phyloP scores from a whole-genome alignment of 2,888 invertebrate species.

The Iselma pallidipennis region DNA sequence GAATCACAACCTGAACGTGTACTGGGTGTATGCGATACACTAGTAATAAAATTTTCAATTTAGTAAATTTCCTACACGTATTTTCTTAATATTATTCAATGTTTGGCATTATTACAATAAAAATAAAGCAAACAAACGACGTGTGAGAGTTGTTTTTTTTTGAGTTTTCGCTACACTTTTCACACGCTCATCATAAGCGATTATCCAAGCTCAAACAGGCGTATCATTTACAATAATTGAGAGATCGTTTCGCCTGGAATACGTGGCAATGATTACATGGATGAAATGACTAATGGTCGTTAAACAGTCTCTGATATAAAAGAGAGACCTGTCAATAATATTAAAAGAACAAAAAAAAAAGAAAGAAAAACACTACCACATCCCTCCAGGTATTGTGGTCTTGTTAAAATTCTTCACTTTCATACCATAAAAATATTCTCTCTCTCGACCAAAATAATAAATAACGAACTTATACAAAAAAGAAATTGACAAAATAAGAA shows the following conservation, averaged over 20 bases:
- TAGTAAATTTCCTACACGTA: too few species aligned
- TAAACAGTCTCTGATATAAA: constrained; percentile 31
- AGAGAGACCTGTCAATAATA: constrained; percentile 30
- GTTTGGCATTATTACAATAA: too few species aligned
- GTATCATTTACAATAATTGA: constrained; percentile 40
- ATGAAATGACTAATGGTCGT: constrained; percentile 40
- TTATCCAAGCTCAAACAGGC: constrained; percentile 24
- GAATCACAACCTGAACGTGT: constrained; percentile 51
- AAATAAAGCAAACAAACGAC: too few species aligned
- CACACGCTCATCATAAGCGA: constrained; percentile 30
- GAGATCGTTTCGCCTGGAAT: constrained; percentile 35
- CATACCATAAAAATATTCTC: constrained; percentile 32
- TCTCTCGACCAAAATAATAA: constrained; percentile 19
- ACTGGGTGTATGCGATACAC: constrained; percentile 55
- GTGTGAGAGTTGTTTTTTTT: not conserved
- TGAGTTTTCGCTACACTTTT: constrained; percentile 23
- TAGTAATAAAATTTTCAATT: constrained; percentile 33
- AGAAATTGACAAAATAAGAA: constrained; percentile 10
- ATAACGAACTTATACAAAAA: constrained; percentile 6
- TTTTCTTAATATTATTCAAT: too few species aligned
- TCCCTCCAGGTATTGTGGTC: constrained; percentile 28
- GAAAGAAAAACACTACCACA: not conserved
- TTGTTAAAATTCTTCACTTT: constrained; percentile 40
- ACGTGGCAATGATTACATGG: constrained; percentile 38
- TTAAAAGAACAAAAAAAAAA: constrained; percentile 7